A percentile compares a stretch with the other conserved stretches of the same genome.
Conservation (phyloP, 2,797 vertebrate species). For the Poeciliopsis turneri region DNA sequence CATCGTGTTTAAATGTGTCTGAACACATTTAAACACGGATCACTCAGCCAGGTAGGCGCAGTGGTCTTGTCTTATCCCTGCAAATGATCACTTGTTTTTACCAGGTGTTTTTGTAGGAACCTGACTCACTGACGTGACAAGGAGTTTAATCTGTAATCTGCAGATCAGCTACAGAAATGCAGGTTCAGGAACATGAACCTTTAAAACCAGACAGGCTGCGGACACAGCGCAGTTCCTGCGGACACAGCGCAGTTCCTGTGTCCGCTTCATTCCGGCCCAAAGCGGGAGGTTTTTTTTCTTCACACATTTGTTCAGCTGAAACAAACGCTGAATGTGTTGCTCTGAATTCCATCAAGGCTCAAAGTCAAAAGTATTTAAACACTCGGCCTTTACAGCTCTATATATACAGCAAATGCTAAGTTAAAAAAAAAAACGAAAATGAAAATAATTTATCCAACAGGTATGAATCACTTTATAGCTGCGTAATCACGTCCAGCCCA, state of each 20-base stretch:
- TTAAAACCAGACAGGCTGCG: background rate
- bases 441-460: background rate
- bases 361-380: background rate
- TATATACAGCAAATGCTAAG: background rate
- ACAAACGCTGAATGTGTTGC: background rate
- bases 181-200: background rate
- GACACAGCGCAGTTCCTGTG: background rate
- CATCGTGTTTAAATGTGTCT: too few species aligned
- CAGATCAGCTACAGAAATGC: background rate
- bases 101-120: background rate
- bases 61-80: background rate
- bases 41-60: background rate
- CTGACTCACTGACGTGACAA: background rate
- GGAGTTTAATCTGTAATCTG: background rate
- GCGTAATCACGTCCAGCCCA: background rate
- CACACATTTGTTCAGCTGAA: background rate
- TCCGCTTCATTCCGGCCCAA: background rate
- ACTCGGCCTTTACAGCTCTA: background rate
- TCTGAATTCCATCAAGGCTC: background rate
- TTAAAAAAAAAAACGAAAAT: background rate
- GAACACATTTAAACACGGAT: too few species aligned
- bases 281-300: too few species aligned
- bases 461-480: background rate
- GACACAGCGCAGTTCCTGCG: background rate
- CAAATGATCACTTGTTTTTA: background rate